Evolutionary conservation across 53 echinoderm and acorn worm genomes (phyloP), one percentile per base, ranked within the genome.

Genomic region (Actinopyga echinites): DNA sequence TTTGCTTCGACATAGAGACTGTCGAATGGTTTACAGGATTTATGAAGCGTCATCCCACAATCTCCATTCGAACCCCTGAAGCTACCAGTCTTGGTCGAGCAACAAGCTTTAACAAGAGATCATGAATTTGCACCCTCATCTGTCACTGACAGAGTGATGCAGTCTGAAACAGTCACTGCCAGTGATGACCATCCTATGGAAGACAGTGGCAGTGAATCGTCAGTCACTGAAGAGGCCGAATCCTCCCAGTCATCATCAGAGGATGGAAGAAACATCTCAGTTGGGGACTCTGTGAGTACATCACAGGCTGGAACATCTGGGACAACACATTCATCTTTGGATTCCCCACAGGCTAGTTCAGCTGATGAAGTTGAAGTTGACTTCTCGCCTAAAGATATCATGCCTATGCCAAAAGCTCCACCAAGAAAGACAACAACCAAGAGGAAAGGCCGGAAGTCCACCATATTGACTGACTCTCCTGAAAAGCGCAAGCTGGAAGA

Each of bases 61-160:
- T 67, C 30, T 67, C 68, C 20, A 67, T 67, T 8, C 6, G 68
- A 35, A 67, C 68, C 5, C 68, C 29, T 32, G 68, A 67, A 67
- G 64, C 64, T 19, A 64, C 64, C n/a, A 29, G 68, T 67, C 36
- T 67, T 30, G 68, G 32, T 32, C 6, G 30, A 67, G 68, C 31
- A 67, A 32, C 68, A 30, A 29, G 68, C 68, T 67, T 67, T 20
- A 67, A 67, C 68, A 67, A 20, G 5, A 60, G 60, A 60, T 60
- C 22, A 19, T 60, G 60, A 60, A 9, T 60, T 60, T 60, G 60
- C 60, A 7, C 60, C 60, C 20, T 60, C 60, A 19, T 60, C 60
- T 9, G 60, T 60, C 60, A 60, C 60, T 60, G 60, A 60, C 60
- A 60, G 60, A 60, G 55, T 54, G 55, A 54, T 54, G 55, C 55